Evolutionary conservation across 2,113 vertebrate genomes (phyloP), one percentile per base, ranked within the genome.

Genomic region (Poicephalus gulielmi): DNA sequence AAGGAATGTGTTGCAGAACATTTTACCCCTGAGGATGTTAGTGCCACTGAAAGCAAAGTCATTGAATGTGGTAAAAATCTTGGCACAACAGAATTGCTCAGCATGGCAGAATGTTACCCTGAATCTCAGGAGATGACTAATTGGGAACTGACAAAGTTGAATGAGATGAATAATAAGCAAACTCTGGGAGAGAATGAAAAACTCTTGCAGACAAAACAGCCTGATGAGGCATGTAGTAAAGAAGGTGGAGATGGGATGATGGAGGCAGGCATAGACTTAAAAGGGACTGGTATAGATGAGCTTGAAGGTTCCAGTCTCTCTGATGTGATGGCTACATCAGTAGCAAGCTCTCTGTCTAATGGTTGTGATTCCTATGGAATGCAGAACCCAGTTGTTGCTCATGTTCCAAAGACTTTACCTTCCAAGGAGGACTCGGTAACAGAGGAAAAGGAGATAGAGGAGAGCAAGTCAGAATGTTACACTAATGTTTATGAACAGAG

Each of bases 361-460:
- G 96, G 95, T 97, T 98, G 98, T 98, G 98, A 98, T 98, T 98
- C 98, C 98, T 98, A 97, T 98, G 98, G 98, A 98, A 98, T 98
- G 95, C 98, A 98, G 95, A 98, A 97, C 95, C 96, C 98, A 73
- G 62, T 91, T 94, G 94, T 98, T 98, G 95, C 97, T 95, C 98
- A 98, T 83, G 97, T 98, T 97, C 97, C 98, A 98, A 97, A 98
- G 98, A 97, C 98, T 98, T 95, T 98, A 96, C 98, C 99, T 83
- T 99, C 99, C 84, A 99, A 99, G 97, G 99, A 99, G 98, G 99
- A 99, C 97, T 99, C 99, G 2, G 99, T 99, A 71, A 99, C 98
- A 13, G 99, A 99, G 97, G 99, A 99, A 97, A 99, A 99, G 90
- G 99, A 99, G 96, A 99, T 99, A 97, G 99, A 99, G 94, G 99